Evolutionary conservation across 2,113 vertebrate species (phyloP).

Genomic region (Platichthys flesus): DNA sequence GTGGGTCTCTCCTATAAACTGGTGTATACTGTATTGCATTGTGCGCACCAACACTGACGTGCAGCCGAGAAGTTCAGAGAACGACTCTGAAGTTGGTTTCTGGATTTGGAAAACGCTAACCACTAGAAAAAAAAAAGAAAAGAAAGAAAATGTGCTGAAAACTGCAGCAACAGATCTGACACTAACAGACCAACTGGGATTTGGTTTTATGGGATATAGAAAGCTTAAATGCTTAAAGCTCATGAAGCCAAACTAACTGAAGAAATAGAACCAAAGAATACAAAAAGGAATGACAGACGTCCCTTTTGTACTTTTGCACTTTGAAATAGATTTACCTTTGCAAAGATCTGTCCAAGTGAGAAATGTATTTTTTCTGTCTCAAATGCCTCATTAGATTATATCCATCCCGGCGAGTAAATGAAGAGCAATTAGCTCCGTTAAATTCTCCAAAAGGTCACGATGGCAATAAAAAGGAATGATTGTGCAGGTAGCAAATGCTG

Average conservation of each 20-base stretch:
- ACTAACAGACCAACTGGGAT: slow-evolving; percentile 16
- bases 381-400: slow-evolving; percentile 55
- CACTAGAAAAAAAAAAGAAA: not conserved
- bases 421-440: slow-evolving; percentile 61
- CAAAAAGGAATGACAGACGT: slow-evolving; percentile 1
- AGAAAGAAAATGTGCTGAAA: not conserved
- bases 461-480: slow-evolving; percentile 61
- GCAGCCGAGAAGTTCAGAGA: slow-evolving; percentile 35
- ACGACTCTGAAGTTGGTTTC: slow-evolving; percentile 24
- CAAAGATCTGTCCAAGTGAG: slow-evolving; percentile 34
- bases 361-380: slow-evolving; percentile 44
- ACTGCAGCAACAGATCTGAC: not conserved
- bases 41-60: slow-evolving; percentile 27
- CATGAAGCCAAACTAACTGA: slow-evolving; percentile 16
- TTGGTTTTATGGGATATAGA: slow-evolving; percentile 13
- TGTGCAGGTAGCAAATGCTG: slow-evolving; percentile 61
- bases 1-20: slow-evolving; percentile 32
- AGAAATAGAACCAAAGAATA: not conserved
- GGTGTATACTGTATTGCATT: slow-evolving; percentile 28
- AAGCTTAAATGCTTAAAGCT: slow-evolving; percentile 26
- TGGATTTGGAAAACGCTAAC: slow-evolving; percentile 11
- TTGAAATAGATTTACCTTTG: slow-evolving; percentile 29
- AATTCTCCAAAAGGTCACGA: slow-evolving; percentile 58
- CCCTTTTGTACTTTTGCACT: not conserved
- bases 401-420: slow-evolving; percentile 52